Base-by-base conservation (phyloP, 2,113 vertebrate species). In the Tychaedon coryphoeus region DNA sequence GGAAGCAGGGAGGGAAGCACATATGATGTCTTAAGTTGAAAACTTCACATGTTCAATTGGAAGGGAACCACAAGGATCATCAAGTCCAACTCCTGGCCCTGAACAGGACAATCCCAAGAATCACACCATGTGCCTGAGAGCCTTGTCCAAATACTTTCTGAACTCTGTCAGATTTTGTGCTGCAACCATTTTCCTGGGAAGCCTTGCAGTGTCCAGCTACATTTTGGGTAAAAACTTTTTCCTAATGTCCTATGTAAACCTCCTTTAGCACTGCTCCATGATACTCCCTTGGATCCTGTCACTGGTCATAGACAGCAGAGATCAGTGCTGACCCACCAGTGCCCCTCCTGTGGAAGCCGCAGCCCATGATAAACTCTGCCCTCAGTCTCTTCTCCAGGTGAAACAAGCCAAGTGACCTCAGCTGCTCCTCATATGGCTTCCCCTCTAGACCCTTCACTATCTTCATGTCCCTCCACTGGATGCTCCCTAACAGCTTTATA, bases 241-340 rank as follows among this genome's bases (percentile, higher is more conserved):
- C 70, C 47, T 40, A 69, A 75, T 8, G 47, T 34, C 11, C 29
- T 31, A 5, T 6, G 10, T 25, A n/a, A 54, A 26, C 25, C 29
- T 69, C 19, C 19, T 17, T 29, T 29, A 26, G 62, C 62, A 69
- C 25, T 75, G 24, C 40, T 42, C n/a, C 34, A 56, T 26, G 34
- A 40, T 12, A 5, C 16, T 31, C 18, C 48, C 25, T 83, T 51
- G 40, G 34, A 45, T 56, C 25, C 25, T 76, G 62, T 54, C 62
- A 42, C n/a, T 54, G 48, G 14, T 56, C 40, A 69, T 1, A 56
- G n/a, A 42, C 29, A 42, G 25, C 62, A 83, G 48, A 74, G 45
- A 58, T 45, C 0, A 0, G 33, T n/a, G 36, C 23, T 74, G 60
- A 22, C 26, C 31, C 42, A 48, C 14, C 0, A 0, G 19, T 40